Evolutionary conservation across 2,888 invertebrate genomes (phyloP), one percentile per base, ranked within the genome.

Genomic region (Catocala sponsa): DNA sequence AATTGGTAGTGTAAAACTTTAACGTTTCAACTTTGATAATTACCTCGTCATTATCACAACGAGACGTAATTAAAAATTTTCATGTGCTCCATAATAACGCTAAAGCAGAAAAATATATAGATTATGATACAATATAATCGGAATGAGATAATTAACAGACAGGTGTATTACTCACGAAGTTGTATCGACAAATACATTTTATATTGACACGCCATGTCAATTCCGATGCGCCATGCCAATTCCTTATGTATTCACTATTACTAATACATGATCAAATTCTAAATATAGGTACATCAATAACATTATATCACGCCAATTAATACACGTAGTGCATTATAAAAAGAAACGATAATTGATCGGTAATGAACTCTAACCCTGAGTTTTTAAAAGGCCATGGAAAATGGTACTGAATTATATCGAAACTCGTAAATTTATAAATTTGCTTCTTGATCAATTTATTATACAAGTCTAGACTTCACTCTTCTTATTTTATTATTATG

Each of bases 251-350:
- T 64, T 57, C 12, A 48, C 67, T 57, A 65, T 64, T 58, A 67
- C 47, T 50, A 73, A 58, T 63, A 13, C 53, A 56, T 71, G 65
- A 76, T 78, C 67, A 68, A 55, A 55, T 13, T 52, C 78, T 75
- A 75, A 72, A 70, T 77, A 77, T 76, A n/a, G n/a, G n/a, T n/a
- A 71, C 13, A 13, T 32, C 59, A 71, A 67, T 65, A 71, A 65
- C 52, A 43, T 55, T 48, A 63, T 50, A 59, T 47, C 62, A 58
- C 68, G 77, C 68, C 75, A 71, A 74, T 58, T 56, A 47, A 47
- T 15, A 62, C 42, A 13, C 51, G 33, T 65, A 55, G 50, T 60
- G 38, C n/a, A 54, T 50, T 48, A 50, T 63, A 48, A 63, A 52
- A 50, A 56, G 55, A 49, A 64, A 53, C 55, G 59, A 72, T 61